Evolutionary conservation across 1,140 invertebrate genomes (phyloP), one percentile per base, ranked within the genome.

Genomic region (Drosophila nannoptera): DNA sequence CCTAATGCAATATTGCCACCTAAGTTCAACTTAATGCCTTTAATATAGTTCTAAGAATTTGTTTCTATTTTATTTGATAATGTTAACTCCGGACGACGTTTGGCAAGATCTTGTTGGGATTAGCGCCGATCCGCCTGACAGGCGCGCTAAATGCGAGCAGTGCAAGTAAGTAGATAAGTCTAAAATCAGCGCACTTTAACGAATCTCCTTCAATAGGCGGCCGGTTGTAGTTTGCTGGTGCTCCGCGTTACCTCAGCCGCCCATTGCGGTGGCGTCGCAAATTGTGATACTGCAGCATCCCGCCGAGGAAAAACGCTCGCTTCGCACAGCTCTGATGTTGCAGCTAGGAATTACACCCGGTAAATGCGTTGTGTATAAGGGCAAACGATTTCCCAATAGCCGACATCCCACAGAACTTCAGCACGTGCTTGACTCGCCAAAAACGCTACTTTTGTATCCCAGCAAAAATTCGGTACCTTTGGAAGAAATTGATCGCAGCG

Each of bases 201-300:
- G 3, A 43, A 40, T 14, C 7, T 1, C 11, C n/a, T 46, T 70
- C 90, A 92, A 69, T 78, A 98, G 97, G 53, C 93, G 97, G 74
- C 97, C 97, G 8, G 81, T 90, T n/a, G 92, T 91, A 43, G 97
- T 97, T 33, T 98, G 97, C 88, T 98, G 96, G 95, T 98, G 97
- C 90, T 91, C 92, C 29, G 95, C 93, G 45, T 90, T 98, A 60
- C 96, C 96, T 9, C 90, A 92, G 59, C 90, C 93, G 58, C 93
- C 92, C 22, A 73, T 97, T 6, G 84, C 90, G 48, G 93, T 94
- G 7, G 89, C 91, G 59, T 95, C 94, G 53, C 92, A 91, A 77
- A 90, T 98, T 45, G 93, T 97, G 66, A 92, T 98, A 62, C 90
- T 98, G 3, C 97, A 98, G 88, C 97, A 98, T 92, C 97, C 97